Conservation (phyloP, 2,888 invertebrate genomes). For the Laothoe populi region DNA sequence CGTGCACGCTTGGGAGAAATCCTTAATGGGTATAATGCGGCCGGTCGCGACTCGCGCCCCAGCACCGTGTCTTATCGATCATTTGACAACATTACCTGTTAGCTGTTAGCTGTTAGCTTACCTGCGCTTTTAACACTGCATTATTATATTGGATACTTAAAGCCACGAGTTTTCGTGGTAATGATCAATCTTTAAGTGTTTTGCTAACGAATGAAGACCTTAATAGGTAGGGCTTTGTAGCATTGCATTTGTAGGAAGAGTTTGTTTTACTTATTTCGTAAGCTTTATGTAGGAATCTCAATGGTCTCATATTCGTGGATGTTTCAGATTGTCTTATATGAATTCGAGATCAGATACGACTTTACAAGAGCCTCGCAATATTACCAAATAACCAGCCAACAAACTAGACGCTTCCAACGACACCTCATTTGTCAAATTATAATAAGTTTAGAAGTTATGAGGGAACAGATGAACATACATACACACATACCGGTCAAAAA, state of each 20-base stretch:
- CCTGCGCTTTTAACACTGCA: slow-evolving; percentile 21
- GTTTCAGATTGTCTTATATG: no score
- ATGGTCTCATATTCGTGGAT: no score
- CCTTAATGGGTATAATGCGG: slow-evolving; percentile 44
- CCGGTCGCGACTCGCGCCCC: slow-evolving; percentile 30
- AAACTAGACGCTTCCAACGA: no score
- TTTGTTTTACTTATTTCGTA: no score
- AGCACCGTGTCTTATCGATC: slow-evolving; percentile 34
- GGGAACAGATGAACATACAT: no score
- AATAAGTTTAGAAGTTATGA: no score
- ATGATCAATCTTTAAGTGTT: slow-evolving; percentile 17
- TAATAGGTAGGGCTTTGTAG: background rate
- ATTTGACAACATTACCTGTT: slow-evolving; percentile 33
- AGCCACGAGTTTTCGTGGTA: slow-evolving; percentile 18
- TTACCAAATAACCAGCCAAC: no score
- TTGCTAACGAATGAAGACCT: background rate
- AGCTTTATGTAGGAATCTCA: no score
- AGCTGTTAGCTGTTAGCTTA: slow-evolving; percentile 11
- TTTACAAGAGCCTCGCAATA: no score
- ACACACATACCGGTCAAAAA: no score
- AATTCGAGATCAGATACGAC: no score
- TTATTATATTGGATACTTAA: slow-evolving; percentile 23
- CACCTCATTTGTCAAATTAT: no score
- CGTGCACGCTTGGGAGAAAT: slow-evolving; percentile 41
- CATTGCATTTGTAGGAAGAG: background rate